Percentiles rank a stretch among this genome's conserved stretches.
These are phyloP conservation scores for Perizoma flavofasciatum DNA, from an alignment of 2,888 invertebrate genomes.

Conservation along the genomic window DNA sequence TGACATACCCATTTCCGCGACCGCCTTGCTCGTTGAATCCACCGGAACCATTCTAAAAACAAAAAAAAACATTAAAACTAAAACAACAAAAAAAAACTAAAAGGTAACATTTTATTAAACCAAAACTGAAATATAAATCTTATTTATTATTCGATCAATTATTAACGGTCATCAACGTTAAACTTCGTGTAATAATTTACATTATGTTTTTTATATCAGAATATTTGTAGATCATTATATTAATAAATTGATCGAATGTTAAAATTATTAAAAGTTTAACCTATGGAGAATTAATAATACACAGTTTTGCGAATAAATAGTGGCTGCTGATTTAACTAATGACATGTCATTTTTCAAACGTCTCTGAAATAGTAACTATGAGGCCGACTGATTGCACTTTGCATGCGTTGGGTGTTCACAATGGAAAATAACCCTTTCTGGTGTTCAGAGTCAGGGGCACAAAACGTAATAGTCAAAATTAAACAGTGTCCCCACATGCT, in stretches of 20 bases:
- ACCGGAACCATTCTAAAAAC: slow-evolving; percentile 93
- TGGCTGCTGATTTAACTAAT: slow-evolving; percentile 12
- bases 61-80: slow-evolving; percentile 78
- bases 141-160: slow-evolving; percentile 40
- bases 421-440: too few relatives aligned
- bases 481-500: slow-evolving; percentile 32
- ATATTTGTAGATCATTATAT: background rate
- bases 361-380: slow-evolving; percentile 4
- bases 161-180: slow-evolving; percentile 12
- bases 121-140: slow-evolving; percentile 45
- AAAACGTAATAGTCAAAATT: too few relatives aligned
- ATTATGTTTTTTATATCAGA: too few relatives aligned
- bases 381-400: background rate
- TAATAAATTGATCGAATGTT: slow-evolving; percentile 39
- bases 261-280: slow-evolving; percentile 22
- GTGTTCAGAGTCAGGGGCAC: too few relatives aligned
- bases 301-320: slow-evolving; percentile 20
- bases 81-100: slow-evolving; percentile 60
- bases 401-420: too few relatives aligned
- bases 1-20: slow-evolving; percentile 91
- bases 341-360: slow-evolving; percentile 6
- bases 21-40: slow-evolving; percentile 91
- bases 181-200: background rate
- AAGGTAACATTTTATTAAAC: slow-evolving; percentile 63
- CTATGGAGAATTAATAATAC: slow-evolving; percentile 50